These are phyloP conservation scores for Erynnis tages DNA, from an alignment of 2,888 invertebrate genomes.

Conservation along the genomic window DNA sequence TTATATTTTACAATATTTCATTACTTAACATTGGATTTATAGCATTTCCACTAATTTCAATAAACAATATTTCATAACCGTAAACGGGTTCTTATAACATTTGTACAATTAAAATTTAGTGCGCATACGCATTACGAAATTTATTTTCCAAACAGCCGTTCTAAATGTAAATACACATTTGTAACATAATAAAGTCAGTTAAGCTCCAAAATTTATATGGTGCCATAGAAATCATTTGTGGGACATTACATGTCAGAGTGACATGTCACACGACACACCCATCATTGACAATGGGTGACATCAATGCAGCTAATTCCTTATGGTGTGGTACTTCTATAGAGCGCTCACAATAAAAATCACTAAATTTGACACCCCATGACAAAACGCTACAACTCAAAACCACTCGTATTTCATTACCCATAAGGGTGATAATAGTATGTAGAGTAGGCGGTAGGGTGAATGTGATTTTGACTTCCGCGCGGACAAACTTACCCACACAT, in stretches of 20 bases:
- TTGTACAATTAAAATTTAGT: conserved; percentile 3
- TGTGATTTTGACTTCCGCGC: conserved; percentile 58
- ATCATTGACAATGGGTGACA: conserved; percentile 50
- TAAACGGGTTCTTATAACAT: neutral
- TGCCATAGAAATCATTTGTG: conserved; percentile 32
- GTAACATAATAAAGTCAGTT: conserved; percentile 29
- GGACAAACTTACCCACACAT: conserved; percentile 70
- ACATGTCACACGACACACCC: conserved; percentile 50
- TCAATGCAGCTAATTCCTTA: conserved; percentile 78
- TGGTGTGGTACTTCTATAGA: conserved; percentile 62
- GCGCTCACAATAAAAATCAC: conserved; percentile 51
- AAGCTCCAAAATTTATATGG: conserved; percentile 23
- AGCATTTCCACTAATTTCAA: neutral
- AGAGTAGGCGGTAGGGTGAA: conserved; percentile 37
- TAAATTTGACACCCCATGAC: conserved; percentile 44
- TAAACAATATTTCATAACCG: too few relatives aligned
- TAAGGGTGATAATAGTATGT: neutral
- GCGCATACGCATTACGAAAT: conserved; percentile 11
- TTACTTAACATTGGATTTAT: too few relatives aligned
- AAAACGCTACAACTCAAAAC: neutral
- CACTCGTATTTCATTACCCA: conserved; percentile 7
- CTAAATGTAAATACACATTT: conserved; percentile 27
- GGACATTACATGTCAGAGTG: conserved; percentile 38
- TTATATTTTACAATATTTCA: too few relatives aligned
- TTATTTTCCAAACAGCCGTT: conserved; percentile 20